Evolutionary conservation across 2,113 vertebrate genomes (phyloP).

Genomic region (Pseudopodoces humilis): DNA sequence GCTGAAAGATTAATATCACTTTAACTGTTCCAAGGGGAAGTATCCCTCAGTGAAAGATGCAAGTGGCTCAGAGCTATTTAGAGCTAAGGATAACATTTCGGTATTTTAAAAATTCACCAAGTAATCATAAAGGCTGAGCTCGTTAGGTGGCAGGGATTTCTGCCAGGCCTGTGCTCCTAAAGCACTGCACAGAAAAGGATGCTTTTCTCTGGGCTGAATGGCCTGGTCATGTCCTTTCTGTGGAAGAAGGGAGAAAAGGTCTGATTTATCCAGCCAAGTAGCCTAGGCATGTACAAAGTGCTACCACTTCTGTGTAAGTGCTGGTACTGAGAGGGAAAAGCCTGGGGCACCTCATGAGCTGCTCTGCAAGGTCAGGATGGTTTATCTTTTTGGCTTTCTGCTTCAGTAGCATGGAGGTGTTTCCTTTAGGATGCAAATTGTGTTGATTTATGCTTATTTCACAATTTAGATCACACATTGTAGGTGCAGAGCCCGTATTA

Average conservation of each 20-base stretch:
- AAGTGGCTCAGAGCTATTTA: conserved; percentile 78
- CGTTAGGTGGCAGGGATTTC: conserved; percentile 11
- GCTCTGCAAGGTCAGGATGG: not conserved
- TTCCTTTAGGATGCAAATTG: not conserved
- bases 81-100: conserved; percentile 81
- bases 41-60: conserved; percentile 64
- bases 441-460: not conserved
- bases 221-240: not conserved
- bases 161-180: conserved; percentile 30
- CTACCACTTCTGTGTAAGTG: not conserved
- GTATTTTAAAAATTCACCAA: conserved; percentile 80
- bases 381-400: not conserved
- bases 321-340: not conserved
- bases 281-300: not conserved
- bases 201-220: not conserved
- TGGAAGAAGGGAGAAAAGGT: not conserved
- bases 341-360: not conserved
- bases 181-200: conserved; percentile 3
- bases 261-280: not conserved
- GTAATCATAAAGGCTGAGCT: conserved; percentile 76
- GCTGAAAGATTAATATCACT: conserved; percentile 52
- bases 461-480: not conserved
- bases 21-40: conserved; percentile 76
- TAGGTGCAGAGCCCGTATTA: not conserved
- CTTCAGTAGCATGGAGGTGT: not conserved